A percentile compares a stretch with the other conserved stretches of the same genome.
Evolutionary conservation across 64 coral and sea anemone species (phyloP).

Genomic region (Catalaphyllia jardinei): DNA sequence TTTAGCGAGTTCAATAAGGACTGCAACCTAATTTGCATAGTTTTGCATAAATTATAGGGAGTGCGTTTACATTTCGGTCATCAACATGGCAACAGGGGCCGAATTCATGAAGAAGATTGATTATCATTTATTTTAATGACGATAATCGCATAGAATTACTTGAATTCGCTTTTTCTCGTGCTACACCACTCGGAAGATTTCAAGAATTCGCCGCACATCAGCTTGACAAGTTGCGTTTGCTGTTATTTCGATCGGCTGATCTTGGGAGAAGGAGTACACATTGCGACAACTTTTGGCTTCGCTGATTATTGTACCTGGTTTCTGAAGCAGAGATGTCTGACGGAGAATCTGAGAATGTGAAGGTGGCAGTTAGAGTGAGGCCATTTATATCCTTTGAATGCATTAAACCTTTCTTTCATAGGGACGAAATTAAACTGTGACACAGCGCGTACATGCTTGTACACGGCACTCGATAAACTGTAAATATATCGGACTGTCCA

Average conservation of each 20-base stretch:
- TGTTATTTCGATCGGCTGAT: not conserved
- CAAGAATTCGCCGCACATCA: not conserved
- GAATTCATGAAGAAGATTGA: not conserved
- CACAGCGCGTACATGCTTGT: not conserved
- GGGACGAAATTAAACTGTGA: not conserved
- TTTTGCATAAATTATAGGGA: constrained; percentile 11
- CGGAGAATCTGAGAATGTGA: constrained; percentile 73
- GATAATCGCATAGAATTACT: not conserved
- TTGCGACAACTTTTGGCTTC: not conserved
- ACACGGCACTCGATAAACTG: not conserved
- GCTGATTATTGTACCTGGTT: not conserved
- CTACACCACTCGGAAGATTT: not conserved
- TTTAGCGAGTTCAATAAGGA: not conserved
- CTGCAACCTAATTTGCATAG: not conserved
- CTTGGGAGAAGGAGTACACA: not conserved
- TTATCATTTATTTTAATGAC: not conserved
- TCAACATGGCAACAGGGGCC: constrained; percentile 33
- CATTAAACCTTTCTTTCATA: not conserved
- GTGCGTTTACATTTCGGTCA: constrained; percentile 1
- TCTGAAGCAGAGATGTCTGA: constrained; percentile 43
- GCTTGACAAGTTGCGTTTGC: not conserved
- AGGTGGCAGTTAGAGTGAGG: constrained; percentile 85
- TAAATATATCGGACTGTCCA: not conserved
- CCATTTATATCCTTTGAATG: constrained; percentile 95
- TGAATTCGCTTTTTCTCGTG: not conserved